Evolutionary conservation across 2,113 vertebrate species (phyloP), one percentile per base, ranked within the genome.

Genomic region (Gallinago paraguaiae): DNA sequence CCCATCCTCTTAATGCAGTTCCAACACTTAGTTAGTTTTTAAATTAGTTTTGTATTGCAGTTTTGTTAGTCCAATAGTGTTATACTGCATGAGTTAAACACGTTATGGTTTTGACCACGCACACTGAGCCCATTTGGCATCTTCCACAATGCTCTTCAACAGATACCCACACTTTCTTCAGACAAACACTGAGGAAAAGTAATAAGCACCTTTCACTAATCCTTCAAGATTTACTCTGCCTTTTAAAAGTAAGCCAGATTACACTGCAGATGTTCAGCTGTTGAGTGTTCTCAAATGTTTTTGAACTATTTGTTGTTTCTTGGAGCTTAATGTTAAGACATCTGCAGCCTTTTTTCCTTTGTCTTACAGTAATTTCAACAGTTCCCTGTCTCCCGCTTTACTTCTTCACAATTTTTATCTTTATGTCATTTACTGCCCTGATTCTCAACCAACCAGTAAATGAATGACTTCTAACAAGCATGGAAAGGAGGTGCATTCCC

Each of bases 31-130:
- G 6, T 37, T 51, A 37, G 8, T 17, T 72, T 85, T 92, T 12
- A 33, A 48, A 39, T 80, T 72, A 59, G 11, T 50, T 68, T 37
- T 60, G 2, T 59, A 16, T 6, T 64, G 22, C 17, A 46, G 19
- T 9, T 76, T 91, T 50, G 3, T 39, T 60, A 31, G 17, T 63
- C 27, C n/a, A 70, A 6, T 57, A 81, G 20, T 23, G 16, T 31
- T 53, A 67, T 3, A 30, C 13, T 45, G 18, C 22, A 54, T 7
- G 10, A 8, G 3, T 61, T 83, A 72, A 86, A 65, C 11, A 45
- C 1, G 0, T 37, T 25, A 46, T 9, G 24, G 3, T 82, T 91
- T 82, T 84, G 22, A 51, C 19, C 31, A 46, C 0, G 0, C 10
- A 39, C 16, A 28, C 4, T 17, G 19, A 88, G 45, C 12, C 15